Conservation (phyloP, 2,797 vertebrate species). For the Tapera naevia region DNA sequence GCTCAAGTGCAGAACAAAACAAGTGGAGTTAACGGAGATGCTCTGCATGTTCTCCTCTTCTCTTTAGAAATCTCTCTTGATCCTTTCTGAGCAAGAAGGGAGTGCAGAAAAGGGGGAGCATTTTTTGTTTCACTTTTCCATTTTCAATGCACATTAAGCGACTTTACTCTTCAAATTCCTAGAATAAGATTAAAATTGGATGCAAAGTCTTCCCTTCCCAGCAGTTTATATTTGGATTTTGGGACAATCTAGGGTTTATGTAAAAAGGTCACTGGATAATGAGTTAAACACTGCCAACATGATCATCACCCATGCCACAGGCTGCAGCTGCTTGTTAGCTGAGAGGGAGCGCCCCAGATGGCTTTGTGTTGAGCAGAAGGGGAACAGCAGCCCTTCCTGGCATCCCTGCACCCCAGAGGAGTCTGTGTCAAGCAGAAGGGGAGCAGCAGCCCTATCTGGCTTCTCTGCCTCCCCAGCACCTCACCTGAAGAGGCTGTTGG, state of each 20-base stretch:
- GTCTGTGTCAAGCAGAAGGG: background rate
- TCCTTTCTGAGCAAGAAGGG: background rate
- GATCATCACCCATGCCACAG: background rate
- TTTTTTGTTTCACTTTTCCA: background rate
- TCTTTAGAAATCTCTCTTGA: background rate
- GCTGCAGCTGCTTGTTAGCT: background rate
- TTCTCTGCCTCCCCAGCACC: background rate
- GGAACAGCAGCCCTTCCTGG: background rate
- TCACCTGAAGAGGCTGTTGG: background rate
- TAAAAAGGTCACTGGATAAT: constrained; percentile 17
- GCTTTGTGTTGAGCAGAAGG: background rate
- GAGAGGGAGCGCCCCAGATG: background rate
- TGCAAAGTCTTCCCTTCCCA: background rate
- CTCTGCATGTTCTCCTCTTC: background rate
- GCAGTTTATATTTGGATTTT: background rate
- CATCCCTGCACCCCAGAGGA: background rate
- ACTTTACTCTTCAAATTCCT: background rate
- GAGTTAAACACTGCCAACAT: background rate
- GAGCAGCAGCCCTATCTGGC: background rate
- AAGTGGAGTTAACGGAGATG: background rate
- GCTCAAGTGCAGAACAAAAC: background rate
- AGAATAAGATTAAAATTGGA: background rate
- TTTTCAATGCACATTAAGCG: background rate
- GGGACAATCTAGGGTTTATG: background rate
- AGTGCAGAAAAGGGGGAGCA: background rate